Evolutionary conservation across 2,888 invertebrate genomes (phyloP).

Genomic region (Rhagonycha fulva): DNA sequence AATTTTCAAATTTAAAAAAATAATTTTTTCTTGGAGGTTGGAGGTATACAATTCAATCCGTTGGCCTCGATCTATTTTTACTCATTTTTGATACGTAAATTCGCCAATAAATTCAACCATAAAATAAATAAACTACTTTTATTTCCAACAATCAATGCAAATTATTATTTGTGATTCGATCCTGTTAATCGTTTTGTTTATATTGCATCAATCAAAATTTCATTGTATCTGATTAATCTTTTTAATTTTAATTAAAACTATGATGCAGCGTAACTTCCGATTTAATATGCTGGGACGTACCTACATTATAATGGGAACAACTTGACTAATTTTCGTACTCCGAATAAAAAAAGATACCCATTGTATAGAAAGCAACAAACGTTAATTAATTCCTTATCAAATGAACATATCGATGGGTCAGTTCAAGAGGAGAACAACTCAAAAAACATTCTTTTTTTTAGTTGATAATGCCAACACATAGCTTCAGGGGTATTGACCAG

Average conservation of each 20-base stretch:
- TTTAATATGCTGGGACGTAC: background rate
- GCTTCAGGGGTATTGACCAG: no score
- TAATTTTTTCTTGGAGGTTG: background rate
- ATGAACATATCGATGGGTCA: no score
- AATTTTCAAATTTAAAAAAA: background rate
- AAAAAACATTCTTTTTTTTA: no score
- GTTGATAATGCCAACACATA: no score
- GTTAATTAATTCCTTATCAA: no score
- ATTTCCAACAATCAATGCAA: background rate
- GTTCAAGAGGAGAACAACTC: no score
- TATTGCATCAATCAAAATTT: no score
- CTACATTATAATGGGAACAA: no score
- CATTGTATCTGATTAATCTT: no score
- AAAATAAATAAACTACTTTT: background rate
- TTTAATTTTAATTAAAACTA: background rate
- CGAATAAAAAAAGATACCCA: no score
- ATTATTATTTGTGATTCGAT: background rate
- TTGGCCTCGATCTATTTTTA: slow-evolving; percentile 10
- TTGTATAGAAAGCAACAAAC: no score
- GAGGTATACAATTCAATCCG: background rate
- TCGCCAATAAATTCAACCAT: background rate
- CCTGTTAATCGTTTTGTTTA: background rate
- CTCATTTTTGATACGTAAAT: background rate
- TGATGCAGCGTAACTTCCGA: background rate
- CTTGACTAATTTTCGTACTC: no score